Base-by-base conservation (phyloP, 2,797 vertebrate genomes). In the Dicrostonyx torquatus region DNA sequence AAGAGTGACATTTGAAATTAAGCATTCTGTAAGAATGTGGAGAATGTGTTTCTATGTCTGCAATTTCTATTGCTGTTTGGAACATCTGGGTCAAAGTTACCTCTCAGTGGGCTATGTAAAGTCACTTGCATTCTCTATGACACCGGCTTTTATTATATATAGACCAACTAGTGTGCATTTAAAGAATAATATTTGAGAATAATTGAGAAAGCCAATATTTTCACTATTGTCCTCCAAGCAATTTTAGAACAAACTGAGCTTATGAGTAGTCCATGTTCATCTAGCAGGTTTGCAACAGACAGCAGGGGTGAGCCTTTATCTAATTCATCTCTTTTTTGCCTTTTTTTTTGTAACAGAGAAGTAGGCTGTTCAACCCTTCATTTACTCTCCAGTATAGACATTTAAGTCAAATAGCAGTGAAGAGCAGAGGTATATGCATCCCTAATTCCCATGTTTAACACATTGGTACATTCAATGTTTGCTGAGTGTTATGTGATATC, bases 1-100 rank as follows among this genome's bases (percentile, higher is more conserved):
- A 66, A 96, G 37, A 89, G 50, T 95, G 76, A 31, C 76, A 93
- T 94, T 94, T 95, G 68, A 89, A 86, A 13, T 85, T 78, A 94
- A 72, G 55, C 79, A 31, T 96, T 87, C 83, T 77, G 78, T 84
- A 86, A 50, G 82, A 87, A 87, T 37, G 89, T 29, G 78, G 88
- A 75, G 60, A 93, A 93, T 64, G 55, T 45, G 24, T 55, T 92
- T 96, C 95, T 45, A 4, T 53, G 26, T 93, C 66, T 95, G 45
- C 73, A 34, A 83, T 87, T 90, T 18, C 17, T 58, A 1, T 91
- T 91, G 79, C 64, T 86, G 0, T 83, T 73, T 62, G 66, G 31
- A 37, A 14, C 6, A 29, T 40, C 53, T 66, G 48, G 17, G 43
- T 91, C 60, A 94, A 1, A n/a, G 2, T 87, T 97, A 96, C 84